Conservation (phyloP, 2,113 vertebrate genomes). For the Colaptes auratus region DNA sequence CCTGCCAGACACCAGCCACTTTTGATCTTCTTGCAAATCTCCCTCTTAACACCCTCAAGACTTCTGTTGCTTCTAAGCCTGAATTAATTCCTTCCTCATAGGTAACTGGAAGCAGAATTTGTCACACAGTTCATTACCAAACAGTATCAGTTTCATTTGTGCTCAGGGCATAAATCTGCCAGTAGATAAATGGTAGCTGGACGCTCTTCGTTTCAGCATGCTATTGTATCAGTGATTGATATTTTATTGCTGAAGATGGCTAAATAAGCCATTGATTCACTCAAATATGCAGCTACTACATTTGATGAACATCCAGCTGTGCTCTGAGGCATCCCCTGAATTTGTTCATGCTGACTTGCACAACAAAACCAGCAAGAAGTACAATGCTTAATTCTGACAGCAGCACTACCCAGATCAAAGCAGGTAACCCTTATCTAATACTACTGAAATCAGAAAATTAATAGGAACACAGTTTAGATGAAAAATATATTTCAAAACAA, state of each 20-base stretch:
- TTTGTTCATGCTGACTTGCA: neutral
- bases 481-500: slow-evolving; percentile 18
- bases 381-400: neutral
- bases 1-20: neutral
- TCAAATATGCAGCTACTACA: neutral
- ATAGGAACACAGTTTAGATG: neutral
- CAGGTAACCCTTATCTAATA: neutral
- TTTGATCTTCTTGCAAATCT: neutral
- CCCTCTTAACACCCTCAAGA: neutral
- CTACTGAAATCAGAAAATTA: slow-evolving; percentile 8
- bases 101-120: neutral
- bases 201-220: neutral
- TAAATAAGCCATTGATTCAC: slow-evolving; percentile 1
- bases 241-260: neutral
- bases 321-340: neutral
- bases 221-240: neutral
- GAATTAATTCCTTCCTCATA: neutral
- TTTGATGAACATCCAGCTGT: neutral
- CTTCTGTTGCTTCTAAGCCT: neutral
- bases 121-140: neutral
- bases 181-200: neutral
- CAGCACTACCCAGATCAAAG: slow-evolving; percentile 12
- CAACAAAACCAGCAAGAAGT: neutral
- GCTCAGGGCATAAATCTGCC: neutral
- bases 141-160: neutral